Evolutionary conservation across 2,797 vertebrate species (phyloP).

Genomic region (Apogon talboti): DNA sequence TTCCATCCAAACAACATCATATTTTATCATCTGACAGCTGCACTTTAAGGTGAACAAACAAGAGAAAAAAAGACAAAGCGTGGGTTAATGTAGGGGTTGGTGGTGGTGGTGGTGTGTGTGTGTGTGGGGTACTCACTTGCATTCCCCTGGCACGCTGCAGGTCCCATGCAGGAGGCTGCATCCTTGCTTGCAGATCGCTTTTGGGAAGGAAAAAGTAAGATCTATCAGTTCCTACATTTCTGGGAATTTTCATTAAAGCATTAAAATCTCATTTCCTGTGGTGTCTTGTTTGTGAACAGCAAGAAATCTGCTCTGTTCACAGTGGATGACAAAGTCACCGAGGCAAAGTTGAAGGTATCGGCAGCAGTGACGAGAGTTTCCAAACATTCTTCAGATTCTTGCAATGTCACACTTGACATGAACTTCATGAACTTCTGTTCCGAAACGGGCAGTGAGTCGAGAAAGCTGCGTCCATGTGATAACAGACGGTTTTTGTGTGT

Average conservation of each 20-base stretch:
- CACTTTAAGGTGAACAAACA: neutral
- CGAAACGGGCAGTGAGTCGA: neutral
- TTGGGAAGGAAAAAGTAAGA: constrained; percentile 4
- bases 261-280: constrained; percentile 27
- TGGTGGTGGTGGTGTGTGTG: neutral
- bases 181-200: constrained; percentile 95
- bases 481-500: neutral
- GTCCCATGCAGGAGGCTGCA: constrained; percentile 90
- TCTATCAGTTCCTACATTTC: neutral
- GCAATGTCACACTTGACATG: constrained; percentile 33
- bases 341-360: constrained; percentile 11
- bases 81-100: too few relatives aligned
- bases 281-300: neutral
- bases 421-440: constrained; percentile 31
- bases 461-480: neutral
- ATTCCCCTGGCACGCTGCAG: constrained; percentile 89
- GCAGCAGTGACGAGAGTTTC: constrained; percentile 17
- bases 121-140: constrained; percentile 87
- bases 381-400: constrained; percentile 57
- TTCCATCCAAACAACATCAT: constrained; percentile 49
- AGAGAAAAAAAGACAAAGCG: neutral
- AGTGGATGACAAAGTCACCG: constrained; percentile 21
- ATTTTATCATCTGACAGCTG: constrained; percentile 24
- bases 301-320: neutral
- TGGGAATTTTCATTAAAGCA: neutral